Evolutionary conservation across 2,888 invertebrate genomes (phyloP).

Genomic region (Crepidodera aurea): DNA sequence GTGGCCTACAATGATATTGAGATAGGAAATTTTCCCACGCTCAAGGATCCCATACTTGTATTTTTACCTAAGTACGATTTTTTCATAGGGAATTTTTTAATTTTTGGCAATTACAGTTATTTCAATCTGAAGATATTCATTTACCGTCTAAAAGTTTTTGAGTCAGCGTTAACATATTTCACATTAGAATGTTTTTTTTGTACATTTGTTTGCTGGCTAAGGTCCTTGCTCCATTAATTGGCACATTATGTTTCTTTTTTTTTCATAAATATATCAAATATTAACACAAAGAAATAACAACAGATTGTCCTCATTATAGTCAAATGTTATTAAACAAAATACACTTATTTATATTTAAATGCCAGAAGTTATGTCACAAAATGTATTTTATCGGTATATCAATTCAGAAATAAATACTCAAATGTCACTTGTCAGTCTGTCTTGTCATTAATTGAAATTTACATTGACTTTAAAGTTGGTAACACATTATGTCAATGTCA

Average conservation of each 20-base stretch:
- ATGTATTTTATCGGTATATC: background rate
- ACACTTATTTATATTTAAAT: slow-evolving; percentile 47
- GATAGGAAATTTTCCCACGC: too few species aligned
- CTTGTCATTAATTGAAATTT: too few species aligned
- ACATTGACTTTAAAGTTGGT: too few species aligned
- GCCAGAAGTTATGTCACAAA: background rate
- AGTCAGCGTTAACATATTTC: background rate
- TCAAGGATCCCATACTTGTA: too few species aligned
- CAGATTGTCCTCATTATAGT: slow-evolving; percentile 63
- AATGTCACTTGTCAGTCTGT: too few species aligned
- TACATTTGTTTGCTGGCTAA: slow-evolving; percentile 36
- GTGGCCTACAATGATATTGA: too few species aligned
- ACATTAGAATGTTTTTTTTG: slow-evolving; percentile 31
- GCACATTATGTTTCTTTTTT: slow-evolving; percentile 48
- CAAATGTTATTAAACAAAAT: slow-evolving; percentile 56
- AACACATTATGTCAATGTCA: too few species aligned
- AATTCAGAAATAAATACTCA: background rate
- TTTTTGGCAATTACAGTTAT: too few species aligned
- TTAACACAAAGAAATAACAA: slow-evolving; percentile 58
- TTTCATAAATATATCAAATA: slow-evolving; percentile 51
- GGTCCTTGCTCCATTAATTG: slow-evolving; percentile 52
- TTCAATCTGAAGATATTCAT: too few species aligned
- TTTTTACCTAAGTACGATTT: too few species aligned
- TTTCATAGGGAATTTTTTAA: too few species aligned
- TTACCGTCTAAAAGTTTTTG: background rate